Evolutionary conservation across 2,797 vertebrate genomes (phyloP).

Genomic region (Tragopan temminckii): DNA sequence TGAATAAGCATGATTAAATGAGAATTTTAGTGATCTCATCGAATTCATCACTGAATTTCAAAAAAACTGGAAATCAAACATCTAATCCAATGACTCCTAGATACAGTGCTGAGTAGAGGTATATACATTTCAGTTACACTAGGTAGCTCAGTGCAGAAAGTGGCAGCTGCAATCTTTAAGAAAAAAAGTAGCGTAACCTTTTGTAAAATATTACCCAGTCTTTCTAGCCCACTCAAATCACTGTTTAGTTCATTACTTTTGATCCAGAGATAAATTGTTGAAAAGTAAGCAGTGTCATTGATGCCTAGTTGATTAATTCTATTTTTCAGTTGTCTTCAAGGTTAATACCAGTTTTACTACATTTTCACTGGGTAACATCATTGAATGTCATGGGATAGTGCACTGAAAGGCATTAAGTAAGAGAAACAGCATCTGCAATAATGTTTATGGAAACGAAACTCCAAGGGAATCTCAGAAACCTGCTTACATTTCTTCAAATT

Average conservation of each 20-base stretch:
- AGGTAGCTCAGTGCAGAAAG: not conserved
- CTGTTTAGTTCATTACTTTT: constrained; percentile 50
- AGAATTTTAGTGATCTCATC: not conserved
- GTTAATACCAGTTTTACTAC: constrained; percentile 61
- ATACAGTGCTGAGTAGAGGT: not conserved
- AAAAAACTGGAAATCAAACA: not conserved
- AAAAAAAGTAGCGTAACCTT: not conserved
- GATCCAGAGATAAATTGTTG: constrained; percentile 32
- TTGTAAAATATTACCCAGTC: not conserved
- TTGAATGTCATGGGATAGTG: not conserved
- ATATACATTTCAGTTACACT: not conserved
- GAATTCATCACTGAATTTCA: constrained; percentile 1
- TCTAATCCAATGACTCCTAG: not conserved
- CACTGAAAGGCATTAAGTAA: not conserved
- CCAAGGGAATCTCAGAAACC: not conserved
- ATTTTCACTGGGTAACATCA: constrained; percentile 37
- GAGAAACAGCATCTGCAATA: not conserved
- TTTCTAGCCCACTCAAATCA: constrained; percentile 24
- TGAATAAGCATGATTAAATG: constrained; percentile 20
- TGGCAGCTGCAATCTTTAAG: not conserved
- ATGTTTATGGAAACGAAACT: not conserved
- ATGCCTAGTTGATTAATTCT: constrained; percentile 30
- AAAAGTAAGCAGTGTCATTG: constrained; percentile 13
- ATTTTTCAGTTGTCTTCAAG: constrained; percentile 16
- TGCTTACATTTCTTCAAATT: not conserved